Percentiles rank a stretch among this genome's conserved stretches.
phyloP scores from a whole-genome alignment of 2,888 invertebrate genomes.

The Amphipyra berbera region DNA sequence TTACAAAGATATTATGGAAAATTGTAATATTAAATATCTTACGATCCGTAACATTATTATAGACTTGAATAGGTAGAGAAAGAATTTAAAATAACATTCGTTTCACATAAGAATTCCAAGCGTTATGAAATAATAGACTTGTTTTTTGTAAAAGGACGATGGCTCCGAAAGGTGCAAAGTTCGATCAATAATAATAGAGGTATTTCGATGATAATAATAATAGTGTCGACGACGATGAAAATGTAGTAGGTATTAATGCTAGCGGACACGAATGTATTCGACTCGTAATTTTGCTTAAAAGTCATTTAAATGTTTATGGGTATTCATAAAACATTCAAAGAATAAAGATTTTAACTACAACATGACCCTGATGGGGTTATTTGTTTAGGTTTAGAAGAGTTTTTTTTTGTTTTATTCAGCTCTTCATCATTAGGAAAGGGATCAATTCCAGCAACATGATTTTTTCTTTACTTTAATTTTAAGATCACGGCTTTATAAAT shows the following conservation, averaged over 20 bases:
- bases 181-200: slow-evolving; percentile 26
- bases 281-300: slow-evolving; percentile 9
- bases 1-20: too few relatives aligned
- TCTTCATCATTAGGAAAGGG: too few relatives aligned
- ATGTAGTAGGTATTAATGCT: too few relatives aligned
- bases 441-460: too few relatives aligned
- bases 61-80: slow-evolving; percentile 23
- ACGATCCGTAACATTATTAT: slow-evolving; percentile 36
- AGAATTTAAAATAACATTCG: slow-evolving; percentile 34
- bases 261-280: slow-evolving; percentile 21
- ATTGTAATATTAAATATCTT: too few relatives aligned
- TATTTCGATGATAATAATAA: slow-evolving; percentile 35
- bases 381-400: too few relatives aligned
- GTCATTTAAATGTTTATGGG: neutral
- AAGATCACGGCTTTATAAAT: too few relatives aligned
- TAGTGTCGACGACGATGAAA: slow-evolving; percentile 16
- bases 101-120: slow-evolving; percentile 40
- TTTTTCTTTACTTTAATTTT: too few relatives aligned
- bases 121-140: slow-evolving; percentile 31
- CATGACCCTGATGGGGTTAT: too few relatives aligned
- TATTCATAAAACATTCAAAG: neutral
- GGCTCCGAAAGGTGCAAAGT: slow-evolving; percentile 32
- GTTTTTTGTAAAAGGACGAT: slow-evolving; percentile 42
- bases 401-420: too few relatives aligned
- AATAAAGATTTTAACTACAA: too few relatives aligned